Base-by-base conservation (phyloP, 2,888 invertebrate species). In the Barypeithes pellucidus region DNA sequence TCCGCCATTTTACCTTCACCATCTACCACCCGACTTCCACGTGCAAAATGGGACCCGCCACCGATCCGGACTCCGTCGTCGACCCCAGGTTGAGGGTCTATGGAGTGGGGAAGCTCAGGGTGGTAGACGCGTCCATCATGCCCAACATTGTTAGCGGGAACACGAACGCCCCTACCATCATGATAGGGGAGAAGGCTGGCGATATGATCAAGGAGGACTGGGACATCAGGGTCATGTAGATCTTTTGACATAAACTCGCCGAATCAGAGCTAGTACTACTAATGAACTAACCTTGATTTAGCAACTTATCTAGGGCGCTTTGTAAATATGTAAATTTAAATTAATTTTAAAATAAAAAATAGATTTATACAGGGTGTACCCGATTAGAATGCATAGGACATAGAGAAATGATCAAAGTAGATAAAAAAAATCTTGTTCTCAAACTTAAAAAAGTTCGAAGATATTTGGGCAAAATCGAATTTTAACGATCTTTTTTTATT, bases 151-250 rank as follows among this genome's bases (percentile, higher is more conserved):
- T 95, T 12, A 95, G 95, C 83, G 96, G 96, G 0, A 96, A 96
- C 86, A 95, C 96, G 0, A 96, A 96, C 84, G 96, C 95, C 0
- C 95, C 95, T 0, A 91, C 92, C 1, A 95, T 96, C 52, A 96
- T 96, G 95, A 95, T 96, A 63, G 96, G 93, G 0, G 96, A 96
- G 81, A 96, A 96, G 84, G 95, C 91, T 0, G 92, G 95, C 7
- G 96, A 96, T 82, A 91, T 96, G 90, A 94, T 96, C 76, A 95
- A 95, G 83, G 92, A 95, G 83, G 95, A 95, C 85, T 95, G 95
- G 94, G 81, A 82, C 3, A 75, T 82, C 16, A 73, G 60, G 36
- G 20, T 71, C 3, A 72, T 75, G 36, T 57, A 57, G 54, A 33
- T 18, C 2, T 5, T 39, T 16, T 43, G 14, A 43, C 16, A 43